Evolutionary conservation across 2,113 vertebrate genomes (phyloP), one percentile per base, ranked within the genome.

Genomic region (Pogona vitticeps): DNA sequence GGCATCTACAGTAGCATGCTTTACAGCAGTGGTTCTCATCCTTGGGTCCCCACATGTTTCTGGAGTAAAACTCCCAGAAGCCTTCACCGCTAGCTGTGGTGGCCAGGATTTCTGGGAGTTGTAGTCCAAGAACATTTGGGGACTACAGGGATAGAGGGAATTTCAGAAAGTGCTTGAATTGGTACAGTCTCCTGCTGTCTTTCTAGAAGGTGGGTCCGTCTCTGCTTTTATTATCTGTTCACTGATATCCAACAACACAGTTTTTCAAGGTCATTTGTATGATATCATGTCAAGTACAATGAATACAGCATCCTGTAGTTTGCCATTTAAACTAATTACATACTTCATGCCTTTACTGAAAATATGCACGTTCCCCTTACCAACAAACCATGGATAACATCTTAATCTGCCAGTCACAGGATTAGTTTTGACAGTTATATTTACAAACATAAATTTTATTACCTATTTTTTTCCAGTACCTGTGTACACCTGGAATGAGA

Each of bases 401-500:
- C 92, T 92, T 93, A 96, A 96, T 96, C 92, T 95, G 95, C 96
- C 94, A 96, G 95, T 93, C 95, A 95, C 95, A 93, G 94, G 94
- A 94, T 95, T 91, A 88, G 88, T 88, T 93, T 95, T 93, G 91
- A 95, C 94, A 92, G 95, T 91, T 92, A 94, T 96, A 95, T 97
- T 97, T 97, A 94, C 94, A 95, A 96, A 96, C 93, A 92, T 84
- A 91, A 90, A 91, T 93, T 94, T 94, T 92, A 95, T 94, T 85
- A 88, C 88, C 83, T 85, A 84, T 92, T 89, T 87, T 84, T 31
- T 87, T 76, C 91, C 88, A 87, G 87, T 95, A 96, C 94, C 96
- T 96, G 93, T 90, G 95, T 94, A 96, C 96, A 97, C 96, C 97
- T 97, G 96, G 95, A 96, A 89, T 73, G 85, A 89, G 93, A 90